Conservation (phyloP, 1,140 invertebrate genomes). For the Bombus superbus region DNA sequence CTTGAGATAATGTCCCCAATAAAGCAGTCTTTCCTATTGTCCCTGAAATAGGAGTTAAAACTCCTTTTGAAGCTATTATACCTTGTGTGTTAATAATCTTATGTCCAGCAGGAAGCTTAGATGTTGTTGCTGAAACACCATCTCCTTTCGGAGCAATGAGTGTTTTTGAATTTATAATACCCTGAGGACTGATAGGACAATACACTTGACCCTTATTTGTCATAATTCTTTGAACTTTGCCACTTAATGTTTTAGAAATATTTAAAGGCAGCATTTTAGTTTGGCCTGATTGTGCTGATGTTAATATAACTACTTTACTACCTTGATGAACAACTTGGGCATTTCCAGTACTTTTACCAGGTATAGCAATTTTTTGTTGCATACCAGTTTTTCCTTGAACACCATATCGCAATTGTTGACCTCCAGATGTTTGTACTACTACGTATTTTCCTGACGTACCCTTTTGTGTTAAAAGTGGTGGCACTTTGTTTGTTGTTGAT, state of each 20-base stretch:
- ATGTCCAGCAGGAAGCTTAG: conserved; percentile 80
- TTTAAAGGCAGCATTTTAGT: conserved; percentile 74
- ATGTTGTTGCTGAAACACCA: conserved; percentile 73
- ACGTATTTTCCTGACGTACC: conserved; percentile 84
- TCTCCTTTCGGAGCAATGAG: conserved; percentile 79
- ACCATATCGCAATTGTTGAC: conserved; percentile 75
- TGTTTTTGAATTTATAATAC: conserved; percentile 80
- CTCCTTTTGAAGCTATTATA: conserved; percentile 69
- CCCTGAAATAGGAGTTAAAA: conserved; percentile 70
- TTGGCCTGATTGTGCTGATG: conserved; percentile 73
- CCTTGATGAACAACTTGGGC: conserved; percentile 78
- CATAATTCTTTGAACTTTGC: conserved; percentile 82
- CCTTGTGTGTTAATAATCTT: conserved; percentile 74
- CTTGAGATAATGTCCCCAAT: conserved; percentile 69
- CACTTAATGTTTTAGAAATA: conserved; percentile 68
- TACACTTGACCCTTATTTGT: conserved; percentile 75
- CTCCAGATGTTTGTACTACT: conserved; percentile 83
- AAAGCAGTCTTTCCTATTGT: conserved; percentile 62
- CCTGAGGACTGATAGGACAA: conserved; percentile 63
- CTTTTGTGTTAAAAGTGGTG: conserved; percentile 70
- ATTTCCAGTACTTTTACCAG: conserved; percentile 72
- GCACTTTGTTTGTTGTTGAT: conserved; percentile 63
- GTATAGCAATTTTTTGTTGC: conserved; percentile 71
- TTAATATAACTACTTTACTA: conserved; percentile 78
- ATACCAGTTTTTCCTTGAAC: conserved; percentile 72